These are phyloP conservation scores for Stigmatopora nigra DNA, from an alignment of 2,113 vertebrate genomes.

Conservation along the genomic window DNA sequence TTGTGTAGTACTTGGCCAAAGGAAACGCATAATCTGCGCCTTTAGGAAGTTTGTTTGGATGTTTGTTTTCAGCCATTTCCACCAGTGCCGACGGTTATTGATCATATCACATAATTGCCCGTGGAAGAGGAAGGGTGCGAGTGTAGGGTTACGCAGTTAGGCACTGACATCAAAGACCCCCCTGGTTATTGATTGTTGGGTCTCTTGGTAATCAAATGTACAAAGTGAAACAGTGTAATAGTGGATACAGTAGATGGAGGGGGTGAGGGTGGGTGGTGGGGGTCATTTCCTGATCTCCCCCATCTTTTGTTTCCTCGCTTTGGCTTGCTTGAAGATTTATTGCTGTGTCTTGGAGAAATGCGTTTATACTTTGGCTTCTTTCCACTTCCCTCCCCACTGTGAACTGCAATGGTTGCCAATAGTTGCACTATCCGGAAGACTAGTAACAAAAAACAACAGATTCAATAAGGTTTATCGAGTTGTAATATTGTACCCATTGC, in stretches of 20 bases:
- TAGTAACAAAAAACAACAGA: too few relatives aligned
- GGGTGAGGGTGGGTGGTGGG: not conserved
- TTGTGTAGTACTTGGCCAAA: conserved; percentile 32
- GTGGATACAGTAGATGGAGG: conserved; percentile 29
- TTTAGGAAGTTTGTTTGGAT: conserved; percentile 27
- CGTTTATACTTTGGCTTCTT: not conserved
- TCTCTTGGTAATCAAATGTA: conserved; percentile 63
- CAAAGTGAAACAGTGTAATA: conserved; percentile 53
- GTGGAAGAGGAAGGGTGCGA: conserved; percentile 47
- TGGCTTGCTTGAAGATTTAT: conserved; percentile 18
- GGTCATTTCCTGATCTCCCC: conserved; percentile 37
- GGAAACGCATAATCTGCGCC: conserved; percentile 28
- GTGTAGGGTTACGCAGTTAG: conserved; percentile 54
- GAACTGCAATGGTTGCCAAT: too few relatives aligned
- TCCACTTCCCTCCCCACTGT: not conserved
- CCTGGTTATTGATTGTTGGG: conserved; percentile 59
- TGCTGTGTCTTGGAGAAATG: not conserved
- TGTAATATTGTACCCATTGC: conserved; percentile 8
- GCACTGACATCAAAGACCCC: conserved; percentile 37
- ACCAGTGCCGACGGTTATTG: conserved; percentile 56
- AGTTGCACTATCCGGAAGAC: too few relatives aligned
- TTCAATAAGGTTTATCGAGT: not conserved
- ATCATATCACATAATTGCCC: conserved; percentile 68
- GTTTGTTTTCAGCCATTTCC: conserved; percentile 14
- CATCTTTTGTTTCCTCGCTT: conserved; percentile 13